Base-by-base conservation (phyloP, 92 coral and sea anemone genomes). In the Bergia puertoricense region DNA sequence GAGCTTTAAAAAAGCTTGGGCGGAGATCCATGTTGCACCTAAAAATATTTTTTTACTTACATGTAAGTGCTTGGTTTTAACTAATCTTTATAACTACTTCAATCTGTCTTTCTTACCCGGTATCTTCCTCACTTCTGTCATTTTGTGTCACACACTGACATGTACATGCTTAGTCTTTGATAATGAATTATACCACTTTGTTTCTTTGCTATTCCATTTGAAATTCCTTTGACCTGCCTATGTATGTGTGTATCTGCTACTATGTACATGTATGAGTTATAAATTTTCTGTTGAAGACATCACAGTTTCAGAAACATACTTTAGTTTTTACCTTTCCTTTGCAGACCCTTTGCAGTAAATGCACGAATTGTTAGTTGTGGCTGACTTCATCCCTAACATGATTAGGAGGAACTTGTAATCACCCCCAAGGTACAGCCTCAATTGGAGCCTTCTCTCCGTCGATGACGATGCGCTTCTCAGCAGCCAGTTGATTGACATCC, bases 351-450 rank as follows among this genome's bases (percentile, higher is more conserved):
- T 80, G 43, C 84, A 80, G 20, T 80, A 80, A 8, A 80, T 80
- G 41, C 84, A 56, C 1, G 84, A 80, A 36, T 80, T 39, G 23
- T 30, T 4, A 3, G 84, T 56, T 13, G 72, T 54, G 50, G 84
- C 84, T 0, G 84, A 56, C 66, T 80, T 80, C 84, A 80, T 80
- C 6, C 84, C 84, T 40, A 80, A 2, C 84, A 80, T 80, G 16
- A 80, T 38, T 1, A 80, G 71, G 5, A 80, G 71, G 30, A 80
- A 80, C 74, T 89, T 89, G 75, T 89, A 89, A 44, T 89, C 91
- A 8, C 91, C 91, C 10, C 88, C 91, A 67, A 89, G 82, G 68
- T 37, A 89, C 54, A 89, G 30, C 8, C 30, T 89, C 91, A 51
- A 89, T 44, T 41, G 59, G 74, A 6, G 82, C 76, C 39, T 54